Percentiles rank a stretch among this genome's conserved stretches.
These are phyloP conservation scores for Eulemur albifrons DNA, from an alignment of 2,797 vertebrate species.

Conservation along the genomic window DNA sequence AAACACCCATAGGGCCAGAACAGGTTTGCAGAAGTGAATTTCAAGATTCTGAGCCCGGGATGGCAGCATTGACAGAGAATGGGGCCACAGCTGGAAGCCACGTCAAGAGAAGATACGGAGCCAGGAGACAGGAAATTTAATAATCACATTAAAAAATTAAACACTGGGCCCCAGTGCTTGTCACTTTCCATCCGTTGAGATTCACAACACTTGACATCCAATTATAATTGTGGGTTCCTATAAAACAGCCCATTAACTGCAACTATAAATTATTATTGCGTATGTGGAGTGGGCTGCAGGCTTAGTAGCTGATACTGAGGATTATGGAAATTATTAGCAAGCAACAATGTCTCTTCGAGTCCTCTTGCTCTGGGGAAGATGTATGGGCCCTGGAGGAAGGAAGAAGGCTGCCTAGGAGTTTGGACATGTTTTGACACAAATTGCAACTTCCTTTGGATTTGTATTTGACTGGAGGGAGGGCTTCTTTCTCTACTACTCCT, in stretches of 20 bases:
- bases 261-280: conserved; percentile 75
- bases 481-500: not conserved
- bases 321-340: conserved; percentile 62
- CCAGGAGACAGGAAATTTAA: conserved; percentile 65
- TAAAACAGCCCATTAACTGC: conserved; percentile 75
- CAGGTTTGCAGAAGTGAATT: not conserved
- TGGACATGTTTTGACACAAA: not conserved
- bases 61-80: not conserved
- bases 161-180: conserved; percentile 60
- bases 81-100: conserved; percentile 38
- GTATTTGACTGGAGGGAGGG: not conserved
- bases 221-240: conserved; percentile 70
- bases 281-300: not conserved
- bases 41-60: not conserved
- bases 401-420: not conserved
- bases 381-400: not conserved
- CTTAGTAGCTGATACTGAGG: conserved; percentile 58
- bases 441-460: not conserved
- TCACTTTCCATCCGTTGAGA: conserved; percentile 59
- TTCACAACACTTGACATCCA: conserved; percentile 78
- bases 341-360: conserved; percentile 13
- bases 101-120: conserved; percentile 1
- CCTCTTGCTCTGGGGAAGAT: not conserved
- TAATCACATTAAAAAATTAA: conserved; percentile 75
- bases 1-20: not conserved